Conservation (phyloP, 2,113 vertebrate genomes). For the Mobula hypostoma region DNA sequence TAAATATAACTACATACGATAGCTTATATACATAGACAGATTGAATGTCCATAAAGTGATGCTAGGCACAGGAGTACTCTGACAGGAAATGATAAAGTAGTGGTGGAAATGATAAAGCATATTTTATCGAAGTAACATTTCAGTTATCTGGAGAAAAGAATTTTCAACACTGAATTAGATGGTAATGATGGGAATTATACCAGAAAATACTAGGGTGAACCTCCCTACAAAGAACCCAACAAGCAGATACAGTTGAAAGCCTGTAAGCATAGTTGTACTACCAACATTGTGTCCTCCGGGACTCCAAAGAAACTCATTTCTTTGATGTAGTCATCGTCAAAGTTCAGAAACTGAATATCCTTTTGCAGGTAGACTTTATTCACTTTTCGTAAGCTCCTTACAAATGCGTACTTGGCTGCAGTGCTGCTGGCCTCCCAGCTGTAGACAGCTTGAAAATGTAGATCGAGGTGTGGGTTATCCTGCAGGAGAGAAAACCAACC, state of each 20-base stretch:
- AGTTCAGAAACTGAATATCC: slow-evolving; percentile 33
- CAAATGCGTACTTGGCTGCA: slow-evolving; percentile 12
- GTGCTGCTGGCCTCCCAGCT: slow-evolving; percentile 35
- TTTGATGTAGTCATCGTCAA: neutral
- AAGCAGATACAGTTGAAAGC: neutral
- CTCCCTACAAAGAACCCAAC: slow-evolving; percentile 20
- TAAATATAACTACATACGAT: too few species aligned
- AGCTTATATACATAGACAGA: too few species aligned
- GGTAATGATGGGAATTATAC: neutral
- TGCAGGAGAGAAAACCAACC: neutral
- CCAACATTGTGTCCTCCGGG: neutral
- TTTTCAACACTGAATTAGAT: neutral
- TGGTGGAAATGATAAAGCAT: neutral
- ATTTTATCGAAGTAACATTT: neutral
- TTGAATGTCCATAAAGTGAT: too few species aligned
- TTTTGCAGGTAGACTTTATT: neutral
- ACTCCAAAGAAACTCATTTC: neutral
- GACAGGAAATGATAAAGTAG: too few species aligned
- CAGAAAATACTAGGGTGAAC: neutral
- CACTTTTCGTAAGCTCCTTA: slow-evolving; percentile 1
- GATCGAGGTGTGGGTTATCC: slow-evolving; percentile 1
- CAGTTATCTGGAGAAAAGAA: neutral
- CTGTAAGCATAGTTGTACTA: neutral
- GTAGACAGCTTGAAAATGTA: slow-evolving; percentile 22
- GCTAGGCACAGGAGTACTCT: too few species aligned